Evolutionary conservation across 1,140 invertebrate species (phyloP).

Genomic region (Anastrepha ludens): DNA sequence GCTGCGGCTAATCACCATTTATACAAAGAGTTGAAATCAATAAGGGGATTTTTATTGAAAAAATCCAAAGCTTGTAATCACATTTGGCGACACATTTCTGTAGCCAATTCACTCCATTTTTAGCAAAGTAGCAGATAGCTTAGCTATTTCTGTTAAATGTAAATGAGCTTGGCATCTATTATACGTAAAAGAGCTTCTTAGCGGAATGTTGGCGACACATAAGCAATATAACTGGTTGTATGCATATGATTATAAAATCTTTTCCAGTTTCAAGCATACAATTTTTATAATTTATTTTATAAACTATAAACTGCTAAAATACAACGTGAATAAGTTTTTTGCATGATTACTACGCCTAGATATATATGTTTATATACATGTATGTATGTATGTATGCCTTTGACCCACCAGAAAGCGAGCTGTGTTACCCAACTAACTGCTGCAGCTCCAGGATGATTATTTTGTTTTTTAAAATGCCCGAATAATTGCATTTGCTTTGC

Average conservation of each 20-base stretch:
- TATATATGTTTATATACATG: neutral
- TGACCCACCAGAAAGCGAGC: neutral
- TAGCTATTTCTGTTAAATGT: neutral
- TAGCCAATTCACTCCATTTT: neutral
- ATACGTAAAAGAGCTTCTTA: neutral
- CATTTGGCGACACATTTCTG: neutral
- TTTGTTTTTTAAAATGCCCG: too few relatives aligned
- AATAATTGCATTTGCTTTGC: neutral
- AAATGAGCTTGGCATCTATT: neutral
- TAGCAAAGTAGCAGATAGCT: neutral
- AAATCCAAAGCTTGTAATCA: too few relatives aligned
- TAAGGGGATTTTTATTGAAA: too few relatives aligned
- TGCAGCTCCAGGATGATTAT: too few relatives aligned
- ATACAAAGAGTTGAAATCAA: too few relatives aligned
- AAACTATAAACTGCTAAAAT: neutral
- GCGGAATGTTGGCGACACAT: neutral
- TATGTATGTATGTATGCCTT: neutral
- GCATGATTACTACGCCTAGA: neutral
- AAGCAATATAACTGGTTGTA: neutral
- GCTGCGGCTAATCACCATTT: neutral
- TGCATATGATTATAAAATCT: neutral
- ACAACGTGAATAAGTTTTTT: neutral
- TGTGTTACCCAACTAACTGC: too few relatives aligned
- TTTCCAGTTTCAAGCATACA: neutral
- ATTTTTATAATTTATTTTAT: slow-evolving; percentile 17